Percentiles rank a stretch among this genome's conserved stretches.
Evolutionary conservation across 2,888 invertebrate species (phyloP).

Genomic region (Dysmachus trigonus): DNA sequence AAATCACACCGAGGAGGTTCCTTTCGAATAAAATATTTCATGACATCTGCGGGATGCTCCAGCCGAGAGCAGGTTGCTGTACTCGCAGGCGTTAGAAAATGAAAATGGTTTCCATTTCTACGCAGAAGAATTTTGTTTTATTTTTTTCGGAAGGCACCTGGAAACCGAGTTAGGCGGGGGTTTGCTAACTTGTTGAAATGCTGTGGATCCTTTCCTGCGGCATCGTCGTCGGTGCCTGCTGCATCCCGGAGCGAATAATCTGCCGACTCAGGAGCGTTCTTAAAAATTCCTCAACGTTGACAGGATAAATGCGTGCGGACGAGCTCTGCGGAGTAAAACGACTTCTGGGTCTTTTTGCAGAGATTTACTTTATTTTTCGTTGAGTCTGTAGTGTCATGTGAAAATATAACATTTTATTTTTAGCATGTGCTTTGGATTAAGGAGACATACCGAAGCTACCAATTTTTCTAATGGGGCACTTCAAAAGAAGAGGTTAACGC

Average conservation of each 20-base stretch:
- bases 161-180: neutral
- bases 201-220: neutral
- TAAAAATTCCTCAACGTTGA: neutral
- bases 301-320: neutral
- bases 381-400: neutral
- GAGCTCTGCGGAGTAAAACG: neutral
- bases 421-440: neutral
- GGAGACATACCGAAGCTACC: neutral
- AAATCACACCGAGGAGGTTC: conserved; percentile 29
- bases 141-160: neutral
- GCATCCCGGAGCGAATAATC: conserved; percentile 1
- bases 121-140: neutral
- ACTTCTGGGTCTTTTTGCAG: neutral
- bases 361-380: neutral
- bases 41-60: conserved; percentile 18
- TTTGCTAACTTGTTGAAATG: conserved; percentile 21
- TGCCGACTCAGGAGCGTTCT: neutral
- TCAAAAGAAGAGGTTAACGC: neutral
- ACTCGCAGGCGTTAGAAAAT: neutral
- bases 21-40: conserved; percentile 21
- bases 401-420: neutral
- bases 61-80: neutral
- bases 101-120: conserved; percentile 22
- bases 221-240: neutral
- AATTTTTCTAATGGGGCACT: neutral